These are phyloP conservation scores for Procambarus virginalis DNA, from an alignment of 1,140 invertebrate species.

Conservation along the genomic window DNA sequence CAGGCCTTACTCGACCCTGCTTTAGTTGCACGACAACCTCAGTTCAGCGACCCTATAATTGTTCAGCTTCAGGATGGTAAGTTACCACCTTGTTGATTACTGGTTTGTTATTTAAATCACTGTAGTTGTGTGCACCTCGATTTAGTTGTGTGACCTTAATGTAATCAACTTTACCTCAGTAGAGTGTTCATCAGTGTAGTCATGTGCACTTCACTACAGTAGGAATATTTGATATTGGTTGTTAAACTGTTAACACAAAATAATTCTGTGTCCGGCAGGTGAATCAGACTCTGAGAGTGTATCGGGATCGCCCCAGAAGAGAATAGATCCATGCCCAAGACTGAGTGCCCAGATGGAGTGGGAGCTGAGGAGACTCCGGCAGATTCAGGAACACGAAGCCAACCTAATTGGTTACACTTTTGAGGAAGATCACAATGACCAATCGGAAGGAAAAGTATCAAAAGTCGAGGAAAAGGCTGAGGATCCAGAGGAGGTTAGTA, in stretches of 20 bases:
- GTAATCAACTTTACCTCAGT: background rate
- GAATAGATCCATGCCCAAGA: background rate
- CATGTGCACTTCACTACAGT: background rate
- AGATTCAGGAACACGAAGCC: conserved; percentile 29
- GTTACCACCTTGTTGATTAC: background rate
- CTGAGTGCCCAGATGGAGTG: conserved; percentile 27
- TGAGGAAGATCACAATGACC: background rate
- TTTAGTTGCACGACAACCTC: background rate
- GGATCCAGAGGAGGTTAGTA: background rate
- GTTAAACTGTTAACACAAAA: background rate
- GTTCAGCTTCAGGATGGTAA: background rate
- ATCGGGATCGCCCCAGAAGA: conserved; percentile 15
- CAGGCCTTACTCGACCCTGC: background rate
- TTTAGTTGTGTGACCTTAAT: no score
- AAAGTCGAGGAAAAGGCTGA: background rate
- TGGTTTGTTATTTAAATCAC: no score
- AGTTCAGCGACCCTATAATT: background rate
- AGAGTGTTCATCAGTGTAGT: background rate
- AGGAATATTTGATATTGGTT: background rate
- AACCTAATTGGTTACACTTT: conserved; percentile 21
- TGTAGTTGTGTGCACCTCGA: no score
- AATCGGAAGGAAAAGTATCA: background rate
- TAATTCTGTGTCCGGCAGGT: background rate
- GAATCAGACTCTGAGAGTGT: conserved; percentile 35
- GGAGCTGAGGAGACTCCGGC: conserved; percentile 18